phyloP scores from a whole-genome alignment of 2,888 invertebrate genomes.

The Petrolisthes cinctipes region DNA sequence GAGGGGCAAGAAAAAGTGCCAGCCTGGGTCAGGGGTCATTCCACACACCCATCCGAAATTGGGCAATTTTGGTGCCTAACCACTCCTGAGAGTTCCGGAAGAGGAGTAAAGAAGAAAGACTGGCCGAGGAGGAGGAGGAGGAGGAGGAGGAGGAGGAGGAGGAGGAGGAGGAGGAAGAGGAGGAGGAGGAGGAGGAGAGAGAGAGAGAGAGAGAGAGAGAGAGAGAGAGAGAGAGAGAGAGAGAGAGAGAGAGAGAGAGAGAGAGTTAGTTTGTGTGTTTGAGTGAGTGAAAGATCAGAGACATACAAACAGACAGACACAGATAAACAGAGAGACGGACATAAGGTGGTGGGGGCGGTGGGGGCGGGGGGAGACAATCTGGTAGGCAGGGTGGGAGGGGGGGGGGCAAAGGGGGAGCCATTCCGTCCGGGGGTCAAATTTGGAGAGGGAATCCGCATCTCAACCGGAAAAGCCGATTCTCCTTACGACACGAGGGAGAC shows the following conservation, averaged over 20 bases:
- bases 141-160: background rate
- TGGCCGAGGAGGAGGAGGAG: conserved; percentile 26
- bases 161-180: conserved; percentile 3
- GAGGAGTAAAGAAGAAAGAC: conserved; percentile 38
- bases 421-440: background rate
- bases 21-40: background rate
- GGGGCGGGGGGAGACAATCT: too few species aligned
- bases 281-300: background rate
- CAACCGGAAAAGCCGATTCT: conserved; percentile 10
- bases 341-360: background rate
- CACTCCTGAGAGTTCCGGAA: conserved; percentile 17
- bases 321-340: background rate
- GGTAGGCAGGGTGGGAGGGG: background rate
- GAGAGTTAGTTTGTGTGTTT: background rate
- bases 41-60: conserved; percentile 29
- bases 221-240: conserved; percentile 12
- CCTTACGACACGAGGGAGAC: background rate
- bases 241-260: conserved; percentile 14
- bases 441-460: conserved; percentile 1
- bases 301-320: background rate
- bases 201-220: background rate
- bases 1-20: too few species aligned
- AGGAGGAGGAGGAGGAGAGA: conserved; percentile 1
- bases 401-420: conserved; percentile 3
- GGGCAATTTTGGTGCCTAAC: conserved; percentile 35